Percentiles rank a stretch among this genome's conserved stretches.
These are phyloP conservation scores for Athrips mouffetella DNA, from an alignment of 2,888 invertebrate genomes.

Conservation along the genomic window DNA sequence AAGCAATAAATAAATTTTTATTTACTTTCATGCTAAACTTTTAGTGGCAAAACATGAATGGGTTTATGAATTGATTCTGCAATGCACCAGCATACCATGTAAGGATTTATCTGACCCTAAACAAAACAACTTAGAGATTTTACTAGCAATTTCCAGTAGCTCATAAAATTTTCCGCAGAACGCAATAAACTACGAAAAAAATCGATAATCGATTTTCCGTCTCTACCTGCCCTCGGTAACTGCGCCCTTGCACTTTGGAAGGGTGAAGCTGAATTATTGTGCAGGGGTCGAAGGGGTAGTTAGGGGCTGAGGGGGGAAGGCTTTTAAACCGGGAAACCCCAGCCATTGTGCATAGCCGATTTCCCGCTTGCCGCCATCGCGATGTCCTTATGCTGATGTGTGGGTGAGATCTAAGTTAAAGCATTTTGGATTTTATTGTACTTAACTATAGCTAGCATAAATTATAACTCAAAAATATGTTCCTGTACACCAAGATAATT, in stretches of 20 bases:
- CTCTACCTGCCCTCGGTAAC: slow-evolving; percentile 63
- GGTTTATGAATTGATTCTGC: no score
- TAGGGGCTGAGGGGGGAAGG: slow-evolving; percentile 25
- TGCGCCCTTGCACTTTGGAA: slow-evolving; percentile 78
- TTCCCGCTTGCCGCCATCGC: slow-evolving; percentile 75
- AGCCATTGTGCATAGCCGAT: slow-evolving; percentile 75
- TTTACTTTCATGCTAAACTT: background rate
- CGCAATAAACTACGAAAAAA: slow-evolving; percentile 4
- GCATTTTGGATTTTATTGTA: background rate
- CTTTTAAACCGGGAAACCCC: slow-evolving; percentile 78
- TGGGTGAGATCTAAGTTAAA: slow-evolving; percentile 32
- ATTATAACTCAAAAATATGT: no score
- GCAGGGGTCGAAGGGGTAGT: slow-evolving; percentile 41
- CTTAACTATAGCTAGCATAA: no score
- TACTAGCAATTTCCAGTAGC: no score
- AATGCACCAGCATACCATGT: no score
- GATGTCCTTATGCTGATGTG: slow-evolving; percentile 59
- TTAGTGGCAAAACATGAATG: no score
- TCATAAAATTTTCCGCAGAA: background rate
- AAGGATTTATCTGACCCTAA: background rate
- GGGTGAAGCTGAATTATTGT: slow-evolving; percentile 78
- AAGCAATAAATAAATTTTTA: background rate
- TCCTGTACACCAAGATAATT: no score
- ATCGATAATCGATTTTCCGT: slow-evolving; percentile 40
- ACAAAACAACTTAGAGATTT: no score